phyloP scores from a whole-genome alignment of 1,140 invertebrate species.

The Microplitis demolitor region DNA sequence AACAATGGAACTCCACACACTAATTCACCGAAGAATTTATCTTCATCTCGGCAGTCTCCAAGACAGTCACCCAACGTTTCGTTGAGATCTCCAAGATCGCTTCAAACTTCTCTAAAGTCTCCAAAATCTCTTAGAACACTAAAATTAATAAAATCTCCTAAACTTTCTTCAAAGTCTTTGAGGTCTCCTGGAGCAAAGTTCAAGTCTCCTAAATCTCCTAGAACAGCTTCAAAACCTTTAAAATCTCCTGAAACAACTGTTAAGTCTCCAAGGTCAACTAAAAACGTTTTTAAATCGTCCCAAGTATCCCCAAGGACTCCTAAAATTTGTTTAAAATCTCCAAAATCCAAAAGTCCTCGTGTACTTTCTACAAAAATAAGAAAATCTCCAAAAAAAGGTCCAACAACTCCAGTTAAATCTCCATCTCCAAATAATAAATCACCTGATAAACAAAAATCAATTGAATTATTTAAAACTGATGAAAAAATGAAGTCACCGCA shows the following conservation, averaged over 20 bases:
- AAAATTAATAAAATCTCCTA: background rate
- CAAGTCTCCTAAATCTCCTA: background rate
- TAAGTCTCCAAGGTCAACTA: background rate
- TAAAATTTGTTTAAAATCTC: background rate
- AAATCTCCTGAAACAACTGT: background rate
- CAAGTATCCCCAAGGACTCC: background rate
- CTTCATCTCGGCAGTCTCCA: no score
- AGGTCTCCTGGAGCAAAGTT: background rate
- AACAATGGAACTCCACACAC: background rate
- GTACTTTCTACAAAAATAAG: constrained; percentile 1
- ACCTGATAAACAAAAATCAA: background rate
- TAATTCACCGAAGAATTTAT: no score
- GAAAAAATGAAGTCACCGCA: background rate
- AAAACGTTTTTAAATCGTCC: background rate
- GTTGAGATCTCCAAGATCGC: no score
- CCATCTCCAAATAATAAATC: background rate
- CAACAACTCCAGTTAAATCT: background rate
- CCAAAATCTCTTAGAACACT: no score
- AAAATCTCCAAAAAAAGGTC: background rate
- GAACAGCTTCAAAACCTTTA: background rate
- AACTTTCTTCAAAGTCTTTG: background rate
- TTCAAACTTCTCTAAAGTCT: no score
- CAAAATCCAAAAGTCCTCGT: constrained; percentile 7
- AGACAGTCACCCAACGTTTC: no score
- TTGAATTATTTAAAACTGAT: background rate